phyloP scores from a whole-genome alignment of 1,140 invertebrate species.

The Drosophila murphyi region DNA sequence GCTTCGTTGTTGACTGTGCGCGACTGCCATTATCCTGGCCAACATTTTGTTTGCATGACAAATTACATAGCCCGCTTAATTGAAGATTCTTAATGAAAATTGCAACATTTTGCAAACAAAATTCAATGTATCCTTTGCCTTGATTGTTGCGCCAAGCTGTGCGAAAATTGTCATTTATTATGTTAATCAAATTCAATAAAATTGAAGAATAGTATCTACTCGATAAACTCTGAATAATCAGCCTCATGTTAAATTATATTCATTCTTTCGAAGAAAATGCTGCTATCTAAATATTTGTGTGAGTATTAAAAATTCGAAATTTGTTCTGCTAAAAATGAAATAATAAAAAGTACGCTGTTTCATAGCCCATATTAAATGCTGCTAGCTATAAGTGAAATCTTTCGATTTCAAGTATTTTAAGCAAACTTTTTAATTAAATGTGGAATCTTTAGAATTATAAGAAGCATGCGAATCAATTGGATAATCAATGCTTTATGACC shows the following conservation, averaged over 20 bases:
- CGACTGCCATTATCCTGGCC: conserved; percentile 73
- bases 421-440: not conserved
- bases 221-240: not conserved
- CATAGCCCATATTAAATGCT: no score
- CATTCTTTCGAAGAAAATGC: conserved; percentile 13
- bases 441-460: not conserved
- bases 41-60: conserved; percentile 79
- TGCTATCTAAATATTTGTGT: conserved; percentile 13
- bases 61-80: conserved; percentile 81
- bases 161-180: not conserved
- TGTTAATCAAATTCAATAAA: not conserved
- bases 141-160: conserved; percentile 18
- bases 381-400: not conserved
- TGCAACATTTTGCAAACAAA: conserved; percentile 65
- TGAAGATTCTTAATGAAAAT: conserved; percentile 82
- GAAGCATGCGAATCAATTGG: conserved; percentile 11
- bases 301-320: conserved; percentile 9
- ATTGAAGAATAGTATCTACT: not conserved
- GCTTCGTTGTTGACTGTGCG: conserved; percentile 56
- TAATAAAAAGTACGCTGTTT: not conserved
- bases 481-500: conserved; percentile 8
- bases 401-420: conserved; percentile 2
- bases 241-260: not conserved
- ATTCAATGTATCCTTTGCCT: conserved; percentile 28
- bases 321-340: not conserved